These are phyloP conservation scores for Zoroaster sp. DNA, from an alignment of 53 echinoderm and acorn worm genomes.

Conservation along the genomic window DNA sequence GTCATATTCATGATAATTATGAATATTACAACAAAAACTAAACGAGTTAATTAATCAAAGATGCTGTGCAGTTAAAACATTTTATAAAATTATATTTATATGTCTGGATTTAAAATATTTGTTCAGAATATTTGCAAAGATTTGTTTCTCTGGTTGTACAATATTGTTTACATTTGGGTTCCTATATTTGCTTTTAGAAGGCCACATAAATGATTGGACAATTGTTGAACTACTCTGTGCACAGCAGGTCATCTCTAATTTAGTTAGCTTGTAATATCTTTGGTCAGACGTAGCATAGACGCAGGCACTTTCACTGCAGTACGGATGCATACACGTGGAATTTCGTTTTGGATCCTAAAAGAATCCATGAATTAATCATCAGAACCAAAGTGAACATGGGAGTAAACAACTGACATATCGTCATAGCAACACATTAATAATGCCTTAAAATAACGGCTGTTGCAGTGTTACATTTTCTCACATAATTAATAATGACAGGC, in stretches of 20 bases:
- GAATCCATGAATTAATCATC: no score
- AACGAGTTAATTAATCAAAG: no score
- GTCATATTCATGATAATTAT: no score
- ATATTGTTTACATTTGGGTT: no score
- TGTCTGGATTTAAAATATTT: not conserved
- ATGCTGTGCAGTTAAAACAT: no score
- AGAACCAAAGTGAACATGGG: not conserved
- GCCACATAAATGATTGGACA: not conserved
- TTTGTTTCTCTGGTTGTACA: no score
- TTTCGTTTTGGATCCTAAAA: no score
- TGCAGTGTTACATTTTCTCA: slow-evolving; percentile 9
- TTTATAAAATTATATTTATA: not conserved
- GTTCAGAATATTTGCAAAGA: not conserved
- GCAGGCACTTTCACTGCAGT: no score
- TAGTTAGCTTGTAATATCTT: not conserved
- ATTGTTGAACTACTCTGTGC: not conserved
- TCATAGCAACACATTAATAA: slow-evolving; percentile 4
- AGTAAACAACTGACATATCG: slow-evolving; percentile 8
- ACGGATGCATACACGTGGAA: no score
- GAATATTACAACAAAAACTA: no score
- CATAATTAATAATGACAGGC: not conserved
- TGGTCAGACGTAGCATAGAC: no score
- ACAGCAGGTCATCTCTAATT: not conserved
- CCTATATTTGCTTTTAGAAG: not conserved
- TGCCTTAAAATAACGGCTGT: not conserved